Conservation (phyloP, 1,140 invertebrate genomes). For the Adoxophyes honmai region DNA sequence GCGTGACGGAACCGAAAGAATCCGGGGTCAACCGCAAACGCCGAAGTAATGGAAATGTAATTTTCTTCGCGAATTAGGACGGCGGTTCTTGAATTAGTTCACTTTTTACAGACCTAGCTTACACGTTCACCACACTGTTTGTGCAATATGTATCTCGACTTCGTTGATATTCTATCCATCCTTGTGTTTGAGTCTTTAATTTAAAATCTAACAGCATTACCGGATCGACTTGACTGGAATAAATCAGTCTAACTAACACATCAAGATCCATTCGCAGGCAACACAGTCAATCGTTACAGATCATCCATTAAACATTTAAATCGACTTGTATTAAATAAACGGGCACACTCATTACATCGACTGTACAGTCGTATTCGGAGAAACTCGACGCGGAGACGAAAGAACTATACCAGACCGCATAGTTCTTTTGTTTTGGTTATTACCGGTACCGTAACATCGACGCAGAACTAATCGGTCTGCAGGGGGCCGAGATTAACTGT, state of each 20-base stretch:
- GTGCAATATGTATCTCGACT: no score
- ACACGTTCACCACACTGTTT: no score
- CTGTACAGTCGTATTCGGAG: not conserved
- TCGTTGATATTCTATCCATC: no score
- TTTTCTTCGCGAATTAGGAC: not conserved
- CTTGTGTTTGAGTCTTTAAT: no score
- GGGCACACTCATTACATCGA: not conserved
- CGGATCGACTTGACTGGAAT: no score
- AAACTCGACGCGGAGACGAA: not conserved
- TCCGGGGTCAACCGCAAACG: no score
- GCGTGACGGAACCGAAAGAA: no score
- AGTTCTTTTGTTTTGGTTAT: slow-evolving; percentile 14
- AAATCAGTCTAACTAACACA: no score
- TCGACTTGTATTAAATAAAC: not conserved
- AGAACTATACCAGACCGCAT: not conserved
- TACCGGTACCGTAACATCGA: slow-evolving; percentile 1
- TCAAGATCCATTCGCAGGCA: no score
- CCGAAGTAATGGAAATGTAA: not conserved
- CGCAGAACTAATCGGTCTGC: slow-evolving; percentile 7
- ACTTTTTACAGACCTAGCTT: no score
- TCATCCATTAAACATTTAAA: slow-evolving; percentile 5
- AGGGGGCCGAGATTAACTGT: slow-evolving; percentile 7
- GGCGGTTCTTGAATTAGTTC: not conserved
- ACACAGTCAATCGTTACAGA: not conserved
- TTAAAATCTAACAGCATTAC: no score